phyloP scores from a whole-genome alignment of 2,797 vertebrate species.

The Neosilurus mollespiculum region DNA sequence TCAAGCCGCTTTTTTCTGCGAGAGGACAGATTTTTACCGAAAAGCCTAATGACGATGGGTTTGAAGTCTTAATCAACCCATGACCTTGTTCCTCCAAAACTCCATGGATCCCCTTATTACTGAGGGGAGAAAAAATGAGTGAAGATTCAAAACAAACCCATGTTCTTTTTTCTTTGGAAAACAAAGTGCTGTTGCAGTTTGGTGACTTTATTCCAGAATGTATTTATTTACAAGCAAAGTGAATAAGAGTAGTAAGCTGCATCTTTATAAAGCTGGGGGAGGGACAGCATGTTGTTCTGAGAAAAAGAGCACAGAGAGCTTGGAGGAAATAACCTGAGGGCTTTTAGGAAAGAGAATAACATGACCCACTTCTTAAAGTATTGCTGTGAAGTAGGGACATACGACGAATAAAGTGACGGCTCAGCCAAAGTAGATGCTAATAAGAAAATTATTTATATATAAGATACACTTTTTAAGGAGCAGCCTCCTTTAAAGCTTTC shows the following conservation, averaged over 20 bases:
- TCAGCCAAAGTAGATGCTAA: neutral
- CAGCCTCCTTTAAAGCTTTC: no score
- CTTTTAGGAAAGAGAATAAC: constrained; percentile 38
- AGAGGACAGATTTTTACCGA: constrained; percentile 77
- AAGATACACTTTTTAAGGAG: neutral
- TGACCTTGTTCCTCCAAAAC: constrained; percentile 79
- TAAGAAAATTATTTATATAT: neutral
- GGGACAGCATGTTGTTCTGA: constrained; percentile 21
- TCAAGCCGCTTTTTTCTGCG: constrained; percentile 76
- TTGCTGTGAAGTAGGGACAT: constrained; percentile 4
- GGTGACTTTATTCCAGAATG: constrained; percentile 50
- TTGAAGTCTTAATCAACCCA: constrained; percentile 86
- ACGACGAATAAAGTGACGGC: neutral
- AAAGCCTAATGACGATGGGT: constrained; percentile 83
- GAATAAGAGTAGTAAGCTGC: constrained; percentile 45
- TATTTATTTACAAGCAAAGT: constrained; percentile 58
- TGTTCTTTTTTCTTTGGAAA: constrained; percentile 43
- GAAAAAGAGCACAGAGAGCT: constrained; percentile 50
- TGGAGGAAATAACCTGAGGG: constrained; percentile 47
- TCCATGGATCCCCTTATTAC: constrained; percentile 73
- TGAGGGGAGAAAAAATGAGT: constrained; percentile 38
- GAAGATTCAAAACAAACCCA: constrained; percentile 58
- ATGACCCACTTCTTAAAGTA: constrained; percentile 48
- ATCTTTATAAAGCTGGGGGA: constrained; percentile 32
- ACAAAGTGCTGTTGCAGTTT: constrained; percentile 57